Base-by-base conservation (phyloP, 2,888 invertebrate genomes). In the Drosophila phalerata region DNA sequence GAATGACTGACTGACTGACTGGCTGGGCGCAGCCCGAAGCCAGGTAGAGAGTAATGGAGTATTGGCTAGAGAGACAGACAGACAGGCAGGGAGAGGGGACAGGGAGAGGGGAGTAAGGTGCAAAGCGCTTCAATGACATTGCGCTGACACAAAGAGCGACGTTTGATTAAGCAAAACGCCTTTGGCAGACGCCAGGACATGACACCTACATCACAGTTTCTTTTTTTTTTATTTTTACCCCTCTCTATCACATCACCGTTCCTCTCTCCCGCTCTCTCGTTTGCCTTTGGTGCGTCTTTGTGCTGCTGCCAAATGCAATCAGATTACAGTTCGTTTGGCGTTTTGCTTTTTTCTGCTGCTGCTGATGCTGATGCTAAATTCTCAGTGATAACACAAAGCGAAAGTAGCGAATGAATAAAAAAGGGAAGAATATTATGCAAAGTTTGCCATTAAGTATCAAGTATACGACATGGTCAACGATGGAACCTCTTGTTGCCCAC, bases 301-400 rank as follows among this genome's bases (percentile, higher is more conserved):
- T 74, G 83, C 69, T 69, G 82, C 74, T 87, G 88, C 80, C 85
- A 85, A 82, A 85, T 85, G 84, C 88, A 85, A 88, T 85, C 86
- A 88, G 88, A 88, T 88, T 85, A 86, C 81, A 83, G 67, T 72
- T 88, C 77, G 82, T 79, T 87, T 81, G 84, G 57, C 68, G 52
- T 67, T 69, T 57, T 49, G 28, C 22, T 53, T 58, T 55, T 67
- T 72, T 68, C 56, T 69, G 38, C 43, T 17, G 30, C 30, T 43
- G 8, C 32, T 30, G 8, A 28, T 30, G 37, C 65, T 66, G 51
- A 69, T 74, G 76, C 79, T 83, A 77, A 83, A 81, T 88, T 85
- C 76, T 74, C 81, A 82, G 79, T 71, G 74, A 85, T 78, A 88
- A 83, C 79, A 81, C 78, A 67, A 77, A 75, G 83, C 61, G 72